Conservation (phyloP, 2,888 invertebrate genomes). For the Meta bourneti region DNA sequence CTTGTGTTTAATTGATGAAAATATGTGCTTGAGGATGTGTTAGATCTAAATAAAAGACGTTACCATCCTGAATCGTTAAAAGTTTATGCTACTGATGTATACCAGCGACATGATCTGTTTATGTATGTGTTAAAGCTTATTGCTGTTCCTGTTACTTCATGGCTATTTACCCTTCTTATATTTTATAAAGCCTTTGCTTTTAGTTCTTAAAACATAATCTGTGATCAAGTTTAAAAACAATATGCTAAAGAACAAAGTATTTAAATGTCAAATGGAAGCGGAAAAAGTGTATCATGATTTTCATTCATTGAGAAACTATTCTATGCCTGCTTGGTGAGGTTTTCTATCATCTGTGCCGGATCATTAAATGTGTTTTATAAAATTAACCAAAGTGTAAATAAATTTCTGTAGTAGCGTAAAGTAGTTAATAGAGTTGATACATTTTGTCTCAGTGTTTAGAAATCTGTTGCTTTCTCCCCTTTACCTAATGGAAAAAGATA, state of each 20-base stretch:
- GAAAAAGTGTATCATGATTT: not conserved
- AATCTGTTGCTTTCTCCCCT: not conserved
- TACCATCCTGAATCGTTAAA: not conserved
- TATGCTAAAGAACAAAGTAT: slow-evolving; percentile 3
- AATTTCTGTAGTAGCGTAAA: slow-evolving; percentile 33
- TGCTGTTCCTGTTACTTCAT: no score
- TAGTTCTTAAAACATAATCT: not conserved
- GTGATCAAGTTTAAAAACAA: not conserved
- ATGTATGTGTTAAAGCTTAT: no score
- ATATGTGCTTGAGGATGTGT: not conserved
- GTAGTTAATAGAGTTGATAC: slow-evolving; percentile 22
- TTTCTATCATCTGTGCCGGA: slow-evolving; percentile 14
- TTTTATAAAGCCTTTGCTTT: no score
- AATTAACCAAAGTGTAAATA: slow-evolving; percentile 35
- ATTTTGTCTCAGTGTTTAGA: slow-evolving; percentile 22
- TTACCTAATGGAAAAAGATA: not conserved
- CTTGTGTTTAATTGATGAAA: not conserved
- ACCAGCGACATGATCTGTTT: no score
- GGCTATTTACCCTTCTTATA: no score
- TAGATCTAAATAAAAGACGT: not conserved
- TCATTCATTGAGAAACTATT: not conserved
- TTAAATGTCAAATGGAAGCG: not conserved
- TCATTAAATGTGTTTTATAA: slow-evolving; percentile 17
- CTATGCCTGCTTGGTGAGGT: not conserved
- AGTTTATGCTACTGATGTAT: not conserved